Conservation (phyloP, 2,888 invertebrate genomes). For the Allophyes oxyacanthae region DNA sequence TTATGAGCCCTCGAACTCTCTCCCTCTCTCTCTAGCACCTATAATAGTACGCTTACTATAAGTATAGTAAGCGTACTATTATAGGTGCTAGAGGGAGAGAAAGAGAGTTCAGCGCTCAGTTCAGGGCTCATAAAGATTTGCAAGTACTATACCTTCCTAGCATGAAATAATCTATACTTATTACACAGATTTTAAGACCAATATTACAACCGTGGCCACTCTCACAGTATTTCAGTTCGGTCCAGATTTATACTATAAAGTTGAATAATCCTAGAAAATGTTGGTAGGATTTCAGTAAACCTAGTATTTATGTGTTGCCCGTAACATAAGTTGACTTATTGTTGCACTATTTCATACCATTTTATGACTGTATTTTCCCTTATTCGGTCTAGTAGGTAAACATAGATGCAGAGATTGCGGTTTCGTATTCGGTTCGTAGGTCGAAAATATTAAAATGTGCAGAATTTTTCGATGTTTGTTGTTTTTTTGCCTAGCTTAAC, state of each 20-base stretch:
- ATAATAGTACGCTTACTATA: too few relatives aligned
- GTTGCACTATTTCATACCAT: slow-evolving; percentile 29
- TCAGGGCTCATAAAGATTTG: too few relatives aligned
- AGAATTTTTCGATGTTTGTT: too few relatives aligned
- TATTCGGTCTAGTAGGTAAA: not conserved
- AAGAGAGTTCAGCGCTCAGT: too few relatives aligned
- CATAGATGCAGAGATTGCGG: not conserved
- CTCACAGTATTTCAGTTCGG: slow-evolving; percentile 48
- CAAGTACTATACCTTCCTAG: too few relatives aligned
- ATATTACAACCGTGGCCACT: slow-evolving; percentile 7
- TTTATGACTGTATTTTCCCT: slow-evolving; percentile 36
- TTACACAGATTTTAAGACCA: not conserved
- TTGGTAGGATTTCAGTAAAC: slow-evolving; percentile 49
- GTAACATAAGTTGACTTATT: slow-evolving; percentile 41
- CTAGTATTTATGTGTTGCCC: slow-evolving; percentile 48
- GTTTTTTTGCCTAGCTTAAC: too few relatives aligned
- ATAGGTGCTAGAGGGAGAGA: too few relatives aligned
- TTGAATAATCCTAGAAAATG: slow-evolving; percentile 55
- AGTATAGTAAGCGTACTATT: too few relatives aligned
- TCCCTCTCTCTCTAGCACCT: too few relatives aligned
- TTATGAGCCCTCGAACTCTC: too few relatives aligned
- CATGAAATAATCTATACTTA: too few relatives aligned
- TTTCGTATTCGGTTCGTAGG: not conserved
- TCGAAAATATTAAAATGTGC: too few relatives aligned
- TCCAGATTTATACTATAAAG: slow-evolving; percentile 52